Conservation (phyloP, 2,113 vertebrate species). For the Lucifuga dentata region DNA sequence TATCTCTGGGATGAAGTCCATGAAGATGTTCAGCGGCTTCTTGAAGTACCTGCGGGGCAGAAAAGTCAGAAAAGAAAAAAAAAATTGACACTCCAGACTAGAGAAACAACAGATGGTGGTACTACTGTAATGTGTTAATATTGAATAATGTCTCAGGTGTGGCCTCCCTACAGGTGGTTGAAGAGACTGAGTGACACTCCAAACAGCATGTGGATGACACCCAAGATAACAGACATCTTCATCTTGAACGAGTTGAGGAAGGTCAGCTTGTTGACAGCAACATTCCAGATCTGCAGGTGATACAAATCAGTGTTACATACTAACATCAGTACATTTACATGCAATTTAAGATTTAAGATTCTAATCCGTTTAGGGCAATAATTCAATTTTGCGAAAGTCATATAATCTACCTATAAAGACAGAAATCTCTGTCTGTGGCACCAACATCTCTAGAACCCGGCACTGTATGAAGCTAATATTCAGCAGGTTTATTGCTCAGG, state of each 20-base stretch:
- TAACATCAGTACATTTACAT: not conserved
- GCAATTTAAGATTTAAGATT: too few relatives aligned
- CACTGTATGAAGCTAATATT: too few relatives aligned
- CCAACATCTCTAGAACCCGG: too few relatives aligned
- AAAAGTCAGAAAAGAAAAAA: not conserved
- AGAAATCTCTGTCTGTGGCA: too few relatives aligned
- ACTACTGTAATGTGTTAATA: too few relatives aligned
- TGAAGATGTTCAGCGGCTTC: slow-evolving; percentile 96
- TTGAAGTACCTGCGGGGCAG: slow-evolving; percentile 90
- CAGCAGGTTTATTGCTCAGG: too few relatives aligned
- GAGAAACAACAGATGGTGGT: too few relatives aligned
- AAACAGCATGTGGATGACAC: slow-evolving; percentile 96
- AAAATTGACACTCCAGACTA: not conserved
- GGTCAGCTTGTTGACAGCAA: slow-evolving; percentile 95
- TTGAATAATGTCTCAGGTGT: not conserved
- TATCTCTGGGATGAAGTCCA: slow-evolving; percentile 96
- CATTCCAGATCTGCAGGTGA: slow-evolving; percentile 91
- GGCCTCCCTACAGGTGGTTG: slow-evolving; percentile 91
- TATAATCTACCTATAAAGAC: too few relatives aligned
- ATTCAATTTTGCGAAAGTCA: too few relatives aligned
- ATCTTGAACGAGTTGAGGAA: slow-evolving; percentile 99
- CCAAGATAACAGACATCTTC: slow-evolving; percentile 99
- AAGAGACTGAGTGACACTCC: slow-evolving; percentile 93
- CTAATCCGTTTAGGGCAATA: too few relatives aligned
- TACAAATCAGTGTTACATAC: not conserved